phyloP scores from a whole-genome alignment of 35 echinoderm and acorn worm species.

The Holothuria glaberrima region DNA sequence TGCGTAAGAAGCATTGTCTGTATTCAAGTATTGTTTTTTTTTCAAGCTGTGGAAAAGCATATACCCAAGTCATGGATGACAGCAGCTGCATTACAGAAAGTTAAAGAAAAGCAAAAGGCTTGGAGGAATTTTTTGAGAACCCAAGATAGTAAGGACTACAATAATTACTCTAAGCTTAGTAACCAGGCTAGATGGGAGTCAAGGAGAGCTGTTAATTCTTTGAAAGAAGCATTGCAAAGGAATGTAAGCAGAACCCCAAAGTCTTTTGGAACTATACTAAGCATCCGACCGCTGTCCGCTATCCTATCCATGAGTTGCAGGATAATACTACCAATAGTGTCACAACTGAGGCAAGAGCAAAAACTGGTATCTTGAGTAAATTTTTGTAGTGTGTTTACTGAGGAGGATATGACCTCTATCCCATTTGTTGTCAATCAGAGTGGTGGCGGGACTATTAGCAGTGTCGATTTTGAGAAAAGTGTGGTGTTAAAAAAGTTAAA shows the following conservation, averaged over 20 bases:
- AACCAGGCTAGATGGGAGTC: slow-evolving; percentile 56
- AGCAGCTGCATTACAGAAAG: too few relatives aligned
- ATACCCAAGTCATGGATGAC: background rate
- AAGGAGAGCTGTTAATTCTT: slow-evolving; percentile 30
- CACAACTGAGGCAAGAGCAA: background rate
- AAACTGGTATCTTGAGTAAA: background rate
- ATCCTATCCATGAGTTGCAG: too few relatives aligned
- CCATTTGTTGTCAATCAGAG: slow-evolving; percentile 6
- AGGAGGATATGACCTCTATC: background rate
- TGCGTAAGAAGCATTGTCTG: background rate
- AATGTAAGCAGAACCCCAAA: slow-evolving; percentile 41
- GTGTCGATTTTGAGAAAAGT: too few relatives aligned
- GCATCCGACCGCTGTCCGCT: background rate
- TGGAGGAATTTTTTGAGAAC: slow-evolving; percentile 36
- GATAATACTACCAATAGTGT: too few relatives aligned
- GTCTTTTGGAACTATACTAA: slow-evolving; percentile 41
- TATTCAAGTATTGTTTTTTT: slow-evolving; percentile 5
- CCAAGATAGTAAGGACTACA: slow-evolving; percentile 18
- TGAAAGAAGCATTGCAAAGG: slow-evolving; percentile 36
- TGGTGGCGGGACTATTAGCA: background rate
- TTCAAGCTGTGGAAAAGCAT: background rate
- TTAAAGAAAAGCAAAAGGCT: slow-evolving; percentile 4
- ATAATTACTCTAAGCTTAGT: slow-evolving; percentile 7
- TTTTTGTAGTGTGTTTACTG: slow-evolving; percentile 31
- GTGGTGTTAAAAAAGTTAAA: too few relatives aligned